Evolutionary conservation across 2,797 vertebrate genomes (phyloP).

Genomic region (Strix occidentalis): DNA sequence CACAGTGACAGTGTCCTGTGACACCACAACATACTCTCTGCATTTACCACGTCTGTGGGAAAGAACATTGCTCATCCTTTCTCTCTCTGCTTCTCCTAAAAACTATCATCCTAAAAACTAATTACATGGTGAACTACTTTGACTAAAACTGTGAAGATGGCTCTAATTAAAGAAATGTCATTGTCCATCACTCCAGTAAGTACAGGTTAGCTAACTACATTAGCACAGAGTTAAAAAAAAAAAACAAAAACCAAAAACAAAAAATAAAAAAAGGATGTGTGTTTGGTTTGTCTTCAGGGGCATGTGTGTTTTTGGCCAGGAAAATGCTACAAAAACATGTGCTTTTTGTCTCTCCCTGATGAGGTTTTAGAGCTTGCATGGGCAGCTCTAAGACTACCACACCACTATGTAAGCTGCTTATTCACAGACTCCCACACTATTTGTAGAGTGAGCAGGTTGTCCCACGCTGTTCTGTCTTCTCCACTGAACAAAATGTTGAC

Average conservation of each 20-base stretch:
- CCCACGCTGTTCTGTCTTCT: background rate
- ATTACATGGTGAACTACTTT: conserved; percentile 37
- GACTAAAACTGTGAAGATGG: conserved; percentile 26
- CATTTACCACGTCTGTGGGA: background rate
- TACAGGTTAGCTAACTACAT: conserved; percentile 15
- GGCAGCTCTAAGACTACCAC: background rate
- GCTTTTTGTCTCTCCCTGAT: background rate
- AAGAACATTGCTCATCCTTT: background rate
- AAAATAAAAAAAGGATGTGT: too few relatives aligned
- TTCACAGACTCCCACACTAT: background rate
- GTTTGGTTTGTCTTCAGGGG: background rate
- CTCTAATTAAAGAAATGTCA: conserved; percentile 62
- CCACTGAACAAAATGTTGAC: background rate
- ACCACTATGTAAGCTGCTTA: background rate
- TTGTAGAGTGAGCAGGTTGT: background rate
- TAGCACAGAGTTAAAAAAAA: background rate
- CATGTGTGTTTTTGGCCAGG: background rate
- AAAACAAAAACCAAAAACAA: too few relatives aligned
- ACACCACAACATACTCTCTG: background rate
- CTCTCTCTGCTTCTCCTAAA: background rate
- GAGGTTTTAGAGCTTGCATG: background rate
- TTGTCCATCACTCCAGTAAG: background rate
- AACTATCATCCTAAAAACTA: conserved; percentile 23
- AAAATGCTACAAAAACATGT: background rate
- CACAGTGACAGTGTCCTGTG: background rate